phyloP scores from a whole-genome alignment of 2,797 vertebrate species.

The Amphiprion clarkii region DNA sequence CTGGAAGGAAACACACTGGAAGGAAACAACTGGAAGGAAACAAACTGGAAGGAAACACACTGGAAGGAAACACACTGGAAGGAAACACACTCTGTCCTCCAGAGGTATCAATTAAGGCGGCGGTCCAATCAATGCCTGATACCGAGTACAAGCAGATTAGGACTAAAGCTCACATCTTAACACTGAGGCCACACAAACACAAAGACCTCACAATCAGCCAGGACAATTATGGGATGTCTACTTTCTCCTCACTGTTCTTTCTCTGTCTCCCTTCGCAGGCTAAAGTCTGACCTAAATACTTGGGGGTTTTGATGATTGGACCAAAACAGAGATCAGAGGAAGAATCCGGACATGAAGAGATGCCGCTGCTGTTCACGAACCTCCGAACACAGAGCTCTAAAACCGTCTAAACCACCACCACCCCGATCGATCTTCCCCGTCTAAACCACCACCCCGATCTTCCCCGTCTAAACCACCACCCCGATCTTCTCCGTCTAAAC shows the following conservation, averaged over 20 bases:
- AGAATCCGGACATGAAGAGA: slow-evolving; percentile 47
- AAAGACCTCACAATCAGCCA: slow-evolving; percentile 37
- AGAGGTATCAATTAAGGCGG: slow-evolving; percentile 82
- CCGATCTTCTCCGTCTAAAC: too few species aligned
- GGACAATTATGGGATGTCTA: slow-evolving; percentile 62
- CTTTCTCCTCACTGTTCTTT: slow-evolving; percentile 61
- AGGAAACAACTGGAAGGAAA: too few species aligned
- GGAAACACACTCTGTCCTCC: slow-evolving; percentile 55
- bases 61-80: slow-evolving; percentile 22
- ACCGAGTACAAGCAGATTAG: slow-evolving; percentile 80
- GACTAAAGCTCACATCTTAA: slow-evolving; percentile 74
- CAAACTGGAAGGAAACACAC: too few species aligned
- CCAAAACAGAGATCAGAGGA: slow-evolving; percentile 77
- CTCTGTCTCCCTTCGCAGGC: slow-evolving; percentile 48
- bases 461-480: too few species aligned
- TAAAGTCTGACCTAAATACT: slow-evolving; percentile 80
- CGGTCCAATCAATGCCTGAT: slow-evolving; percentile 82
- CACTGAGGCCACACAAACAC: slow-evolving; percentile 58
- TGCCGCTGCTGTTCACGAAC: slow-evolving; percentile 45
- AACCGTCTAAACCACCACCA: slow-evolving; percentile 49
- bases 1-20: too few species aligned
- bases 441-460: too few species aligned
- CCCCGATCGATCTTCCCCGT: slow-evolving; percentile 14
- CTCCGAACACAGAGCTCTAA: slow-evolving; percentile 52
- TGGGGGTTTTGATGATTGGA: slow-evolving; percentile 74